A percentile compares a stretch with the other conserved stretches of the same genome.
These are phyloP conservation scores for Esperia sulphurella DNA, from an alignment of 2,888 invertebrate species.

Conservation along the genomic window DNA sequence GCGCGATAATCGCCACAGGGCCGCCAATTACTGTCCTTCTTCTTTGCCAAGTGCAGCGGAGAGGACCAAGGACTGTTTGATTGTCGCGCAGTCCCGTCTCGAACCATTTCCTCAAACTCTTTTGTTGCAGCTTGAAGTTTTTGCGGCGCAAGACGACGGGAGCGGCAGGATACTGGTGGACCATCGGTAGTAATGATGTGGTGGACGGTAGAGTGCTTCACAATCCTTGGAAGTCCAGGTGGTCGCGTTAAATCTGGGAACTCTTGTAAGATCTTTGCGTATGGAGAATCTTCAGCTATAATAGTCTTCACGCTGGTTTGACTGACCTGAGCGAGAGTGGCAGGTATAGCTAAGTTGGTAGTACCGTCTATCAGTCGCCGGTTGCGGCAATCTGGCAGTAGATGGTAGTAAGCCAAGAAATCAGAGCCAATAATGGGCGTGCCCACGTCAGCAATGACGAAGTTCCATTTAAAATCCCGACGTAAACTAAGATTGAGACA, in stretches of 20 bases:
- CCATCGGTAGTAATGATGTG: too few species aligned
- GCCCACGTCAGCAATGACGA: too few species aligned
- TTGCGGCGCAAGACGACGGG: constrained; percentile 11
- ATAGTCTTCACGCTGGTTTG: neutral
- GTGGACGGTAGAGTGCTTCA: too few species aligned
- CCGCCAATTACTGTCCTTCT: too few species aligned
- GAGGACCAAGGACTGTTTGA: constrained; percentile 30
- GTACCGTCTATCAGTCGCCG: constrained; percentile 10
- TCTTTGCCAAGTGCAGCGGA: too few species aligned
- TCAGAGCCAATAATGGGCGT: constrained; percentile 14
- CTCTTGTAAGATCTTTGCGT: neutral
- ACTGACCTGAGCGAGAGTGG: neutral
- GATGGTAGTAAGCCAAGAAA: constrained; percentile 8
- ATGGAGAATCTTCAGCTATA: neutral
- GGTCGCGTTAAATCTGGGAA: too few species aligned
- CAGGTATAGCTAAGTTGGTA: constrained; percentile 6
- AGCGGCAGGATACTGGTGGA: too few species aligned
- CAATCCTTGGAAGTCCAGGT: too few species aligned
- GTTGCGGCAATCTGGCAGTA: constrained; percentile 11
- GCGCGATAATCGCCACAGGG: too few species aligned
- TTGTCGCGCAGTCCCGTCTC: constrained; percentile 19
- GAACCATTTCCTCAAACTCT: constrained; percentile 15
- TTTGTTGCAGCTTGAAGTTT: constrained; percentile 7
- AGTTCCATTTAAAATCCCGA: constrained; percentile 17
- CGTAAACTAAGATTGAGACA: constrained; percentile 15